Base-by-base conservation (phyloP, 2,888 invertebrate species). In the Acrobasis suavella region DNA sequence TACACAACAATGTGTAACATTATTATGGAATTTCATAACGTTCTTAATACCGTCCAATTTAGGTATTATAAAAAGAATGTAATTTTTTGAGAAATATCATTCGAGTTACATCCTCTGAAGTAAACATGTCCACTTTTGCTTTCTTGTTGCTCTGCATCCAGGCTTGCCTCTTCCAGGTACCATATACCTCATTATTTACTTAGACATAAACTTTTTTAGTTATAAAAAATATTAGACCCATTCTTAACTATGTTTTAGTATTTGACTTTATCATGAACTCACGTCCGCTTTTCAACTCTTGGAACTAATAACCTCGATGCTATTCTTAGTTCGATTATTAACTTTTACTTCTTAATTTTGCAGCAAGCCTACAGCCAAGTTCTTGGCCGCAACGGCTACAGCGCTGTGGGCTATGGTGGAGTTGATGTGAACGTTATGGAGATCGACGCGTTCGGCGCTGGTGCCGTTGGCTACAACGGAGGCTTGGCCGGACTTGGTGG, bases 401-500 rank as follows among this genome's bases (percentile, higher is more conserved):
- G 39, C 42, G 39, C 17, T 12, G 17, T 7, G 7, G 60, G 60
- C 6, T 60, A 51, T 50, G 50, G 17, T 17, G 51, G 50, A 38
- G 3, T 16, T 59, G 22, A 38, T 49, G n/a, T 50, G 32, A 22
- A 22, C 17, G 15, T 32, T 58, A 7, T 32, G 32, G 32, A 32
- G 59, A 50, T 15, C 17, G 8, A 14, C 12, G 60, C 42, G 12
- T 3, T 42, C 14, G 39, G 39, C 14, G 39, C 56, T 56, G 79
- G 81, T 60, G 71, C 75, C 15, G 81, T 81, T 22, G 70, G 71
- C 16, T 78, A 78, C 73, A 66, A 69, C 22, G 81, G 81, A 14
- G 60, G 60, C 38, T 73, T 78, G 38, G 72, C 73, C 38, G 80
- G 78, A 62, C 69, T 67, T 50, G 79, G 77, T 7, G 59, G 38